Base-by-base conservation (phyloP, 2,888 invertebrate species). In the Alentia gelatinosa region DNA sequence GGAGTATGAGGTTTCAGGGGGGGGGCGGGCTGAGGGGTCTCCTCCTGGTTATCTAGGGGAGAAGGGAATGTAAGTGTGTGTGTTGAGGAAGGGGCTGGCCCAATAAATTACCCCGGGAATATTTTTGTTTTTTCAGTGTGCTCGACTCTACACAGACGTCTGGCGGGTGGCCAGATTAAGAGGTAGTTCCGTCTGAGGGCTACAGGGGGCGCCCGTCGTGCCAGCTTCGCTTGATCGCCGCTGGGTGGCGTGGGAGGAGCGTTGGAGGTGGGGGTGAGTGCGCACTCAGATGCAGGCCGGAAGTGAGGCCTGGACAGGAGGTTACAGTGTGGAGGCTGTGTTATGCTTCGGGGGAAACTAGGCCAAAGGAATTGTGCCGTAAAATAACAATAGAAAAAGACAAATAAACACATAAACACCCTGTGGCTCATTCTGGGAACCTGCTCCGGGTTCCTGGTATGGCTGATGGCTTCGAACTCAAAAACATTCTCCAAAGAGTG, bases 141-240 rank as follows among this genome's bases (percentile, higher is more conserved):
- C 3, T 68, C 12, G 33, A 30, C 26, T 30, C 30, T 68, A 68
- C 68, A 68, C 33, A 30, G 68, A 30, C 30, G 68, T 68, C 68
- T 68, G 68, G 68, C 68, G 23, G 26, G 68, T 30, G 68, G 68
- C 68, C 68, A 68, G 68, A 68, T 68, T 68, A 68, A 30, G 68
- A 30, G 68, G 68, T 68, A 30, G 68, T 68, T 56, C 9, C 19
- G 56, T 56, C 56, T 12, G n/a, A 56, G 56, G 56, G n/a, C 19
- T n/a, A 19, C n/a, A 56, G 56, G 56, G 56, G 56, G 56, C 56
- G 56, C 56, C 3, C 56, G 19, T 1, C 56, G 12, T 56, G 56
- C 56, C 56, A 56, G 56, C 56, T 56, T 56, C 56, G 56, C 56
- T 56, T 56, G 56, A 56, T 56, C 56, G 56, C 56, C 56, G 56